Conservation (phyloP, 2,113 vertebrate species). For the Neofelis nebulosa region DNA sequence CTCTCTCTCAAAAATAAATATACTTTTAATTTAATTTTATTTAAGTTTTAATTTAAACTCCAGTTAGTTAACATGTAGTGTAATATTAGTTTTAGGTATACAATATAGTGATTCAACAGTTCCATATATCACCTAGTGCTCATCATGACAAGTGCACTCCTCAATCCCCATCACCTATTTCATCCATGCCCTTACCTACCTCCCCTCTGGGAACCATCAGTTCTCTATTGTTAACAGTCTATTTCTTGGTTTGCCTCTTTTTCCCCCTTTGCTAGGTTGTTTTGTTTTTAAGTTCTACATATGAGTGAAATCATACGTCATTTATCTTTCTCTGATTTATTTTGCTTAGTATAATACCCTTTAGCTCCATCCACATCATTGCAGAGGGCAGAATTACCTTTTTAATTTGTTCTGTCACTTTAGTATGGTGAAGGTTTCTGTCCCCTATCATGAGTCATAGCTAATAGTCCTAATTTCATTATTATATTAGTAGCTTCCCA, state of each 20-base stretch:
- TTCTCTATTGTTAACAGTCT: neutral
- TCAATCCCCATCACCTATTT: neutral
- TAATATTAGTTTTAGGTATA: neutral
- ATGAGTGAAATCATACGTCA: neutral
- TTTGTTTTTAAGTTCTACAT: neutral
- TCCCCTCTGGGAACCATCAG: neutral
- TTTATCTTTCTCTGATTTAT: neutral
- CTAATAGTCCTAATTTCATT: slow-evolving; percentile 18
- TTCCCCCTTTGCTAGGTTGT: neutral
- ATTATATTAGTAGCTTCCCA: neutral
- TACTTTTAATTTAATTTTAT: neutral
- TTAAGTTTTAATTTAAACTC: neutral
- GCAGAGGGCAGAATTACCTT: neutral
- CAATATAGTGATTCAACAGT: neutral
- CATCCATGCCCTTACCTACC: neutral
- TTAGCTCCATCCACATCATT: neutral
- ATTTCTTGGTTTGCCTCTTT: neutral
- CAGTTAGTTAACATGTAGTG: neutral
- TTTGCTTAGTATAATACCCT: neutral
- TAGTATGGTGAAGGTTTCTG: neutral
- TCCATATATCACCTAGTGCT: neutral
- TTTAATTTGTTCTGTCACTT: neutral
- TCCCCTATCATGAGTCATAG: neutral
- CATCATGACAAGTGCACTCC: neutral
- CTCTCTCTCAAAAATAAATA: too few species aligned